phyloP scores from a whole-genome alignment of 2,113 vertebrate species.

The Progne subis region DNA sequence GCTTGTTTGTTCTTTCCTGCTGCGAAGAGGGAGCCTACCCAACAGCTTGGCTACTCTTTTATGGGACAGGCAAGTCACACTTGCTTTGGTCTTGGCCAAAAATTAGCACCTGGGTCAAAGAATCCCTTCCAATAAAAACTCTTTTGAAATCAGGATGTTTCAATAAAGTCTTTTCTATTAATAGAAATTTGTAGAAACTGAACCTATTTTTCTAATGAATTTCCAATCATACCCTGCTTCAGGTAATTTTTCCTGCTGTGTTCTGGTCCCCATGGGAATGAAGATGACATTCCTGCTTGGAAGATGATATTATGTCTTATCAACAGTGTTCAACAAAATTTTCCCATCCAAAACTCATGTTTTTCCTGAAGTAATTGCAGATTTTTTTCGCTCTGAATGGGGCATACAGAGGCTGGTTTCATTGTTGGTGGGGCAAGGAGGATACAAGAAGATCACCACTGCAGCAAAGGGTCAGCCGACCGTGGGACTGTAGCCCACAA shows the following conservation, averaged over 20 bases:
- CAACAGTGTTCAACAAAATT: neutral
- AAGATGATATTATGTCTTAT: neutral
- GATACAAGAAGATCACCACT: accelerated
- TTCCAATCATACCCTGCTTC: neutral
- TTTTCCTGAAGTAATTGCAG: neutral
- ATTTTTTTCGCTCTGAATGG: accelerated
- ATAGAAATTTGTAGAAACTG: neutral
- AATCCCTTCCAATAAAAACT: neutral
- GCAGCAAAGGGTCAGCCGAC: accelerated
- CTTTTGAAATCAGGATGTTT: neutral
- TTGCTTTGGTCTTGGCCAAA: neutral
- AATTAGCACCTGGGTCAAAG: neutral
- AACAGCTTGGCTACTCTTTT: neutral
- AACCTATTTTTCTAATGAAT: neutral
- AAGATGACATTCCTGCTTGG: neutral
- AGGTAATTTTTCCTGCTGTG: neutral
- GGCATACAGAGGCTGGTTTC: neutral
- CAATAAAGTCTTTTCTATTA: neutral
- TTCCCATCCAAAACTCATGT: neutral
- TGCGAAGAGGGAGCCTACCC: neutral
- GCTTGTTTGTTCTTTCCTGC: neutral
- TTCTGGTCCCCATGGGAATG: neutral
- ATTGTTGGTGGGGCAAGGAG: neutral
- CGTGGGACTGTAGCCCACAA: neutral
- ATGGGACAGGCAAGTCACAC: neutral